Base-by-base conservation (phyloP, 2,113 vertebrate genomes). In the Cnemophilus loriae region DNA sequence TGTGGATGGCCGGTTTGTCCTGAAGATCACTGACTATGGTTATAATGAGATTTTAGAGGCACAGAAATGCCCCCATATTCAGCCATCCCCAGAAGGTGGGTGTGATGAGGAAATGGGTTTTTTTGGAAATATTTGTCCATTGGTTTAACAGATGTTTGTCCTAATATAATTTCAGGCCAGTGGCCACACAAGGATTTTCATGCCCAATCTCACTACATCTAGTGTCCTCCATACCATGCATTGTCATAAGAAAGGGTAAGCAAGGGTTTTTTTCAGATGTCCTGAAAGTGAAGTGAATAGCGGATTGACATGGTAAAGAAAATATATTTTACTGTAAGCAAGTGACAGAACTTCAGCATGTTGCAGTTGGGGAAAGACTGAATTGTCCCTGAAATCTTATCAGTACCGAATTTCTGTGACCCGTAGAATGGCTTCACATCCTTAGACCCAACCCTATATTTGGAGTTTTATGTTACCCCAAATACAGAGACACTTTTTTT, bases 21-120 rank as follows among this genome's bases (percentile, higher is more conserved):
- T 99, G 74, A 99, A 99, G 98, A 98, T 99, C 89, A 99, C 98
- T 9, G 98, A 99, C 96, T 99, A 99, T 27, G 98, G 98, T 21
- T 99, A 98, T 81, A 98, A 98, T 1, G 98, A 99, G 73, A 97
- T 99, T 32, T 94, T 99, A 71, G 98, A 99, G 78, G 97, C 96
- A 56, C 98, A 99, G 94, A 99, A 98, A 96, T 96, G 98, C 64
- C 96, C 98, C 2, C 91, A 97, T 53, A 77, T 97, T 67, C 95
- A 98, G 44, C 97, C 90, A 61, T 93, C 96, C 32, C 97, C 98
- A 56, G 98, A 98, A 98, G 99, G 99, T 99, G 96, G 70, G 97
- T 94, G 30, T 28, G n/a, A 59, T 37, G 78, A 73, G 26, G 47
- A 60, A 73, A 27, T 41, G 42, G 42, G 44, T 50, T 6, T 4